Conservation (phyloP, 2,888 invertebrate genomes). For the Chorisops tibialis region DNA sequence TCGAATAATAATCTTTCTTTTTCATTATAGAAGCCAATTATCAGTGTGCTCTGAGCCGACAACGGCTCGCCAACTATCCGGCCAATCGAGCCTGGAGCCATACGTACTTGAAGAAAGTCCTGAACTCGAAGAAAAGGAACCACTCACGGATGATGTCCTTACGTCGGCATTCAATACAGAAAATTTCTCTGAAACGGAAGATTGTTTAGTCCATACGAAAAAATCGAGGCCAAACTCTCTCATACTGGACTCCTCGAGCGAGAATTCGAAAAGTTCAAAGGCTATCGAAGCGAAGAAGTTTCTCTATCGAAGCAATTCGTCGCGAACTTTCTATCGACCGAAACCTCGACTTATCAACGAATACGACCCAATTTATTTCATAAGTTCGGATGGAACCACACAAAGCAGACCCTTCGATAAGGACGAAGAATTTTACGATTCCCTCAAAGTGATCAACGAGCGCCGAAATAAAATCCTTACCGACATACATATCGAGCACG, state of each 20-base stretch:
- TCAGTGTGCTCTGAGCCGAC: slow-evolving; percentile 51
- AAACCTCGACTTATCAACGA: slow-evolving; percentile 44
- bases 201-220: slow-evolving; percentile 33
- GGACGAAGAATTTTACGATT: slow-evolving; percentile 47
- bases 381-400: slow-evolving; percentile 31
- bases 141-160: background rate
- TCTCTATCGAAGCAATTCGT: slow-evolving; percentile 49
- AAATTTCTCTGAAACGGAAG: slow-evolving; percentile 4
- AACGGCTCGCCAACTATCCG: slow-evolving; percentile 46
- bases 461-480: slow-evolving; percentile 46
- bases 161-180: background rate
- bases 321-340: slow-evolving; percentile 48
- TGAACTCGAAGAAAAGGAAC: slow-evolving; percentile 35
- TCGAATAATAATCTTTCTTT: background rate
- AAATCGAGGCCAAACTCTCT: slow-evolving; percentile 46
- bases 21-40: slow-evolving; percentile 44
- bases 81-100: slow-evolving; percentile 51
- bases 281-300: slow-evolving; percentile 32
- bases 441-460: slow-evolving; percentile 50
- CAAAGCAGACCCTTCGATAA: slow-evolving; percentile 20
- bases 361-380: slow-evolving; percentile 43
- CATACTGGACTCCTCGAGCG: slow-evolving; percentile 35
- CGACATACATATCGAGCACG: slow-evolving; percentile 1
- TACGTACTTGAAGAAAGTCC: slow-evolving; percentile 48
- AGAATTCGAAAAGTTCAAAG: slow-evolving; percentile 29